Conservation (phyloP, 1,140 invertebrate species). For the Drosophila lowei region DNA sequence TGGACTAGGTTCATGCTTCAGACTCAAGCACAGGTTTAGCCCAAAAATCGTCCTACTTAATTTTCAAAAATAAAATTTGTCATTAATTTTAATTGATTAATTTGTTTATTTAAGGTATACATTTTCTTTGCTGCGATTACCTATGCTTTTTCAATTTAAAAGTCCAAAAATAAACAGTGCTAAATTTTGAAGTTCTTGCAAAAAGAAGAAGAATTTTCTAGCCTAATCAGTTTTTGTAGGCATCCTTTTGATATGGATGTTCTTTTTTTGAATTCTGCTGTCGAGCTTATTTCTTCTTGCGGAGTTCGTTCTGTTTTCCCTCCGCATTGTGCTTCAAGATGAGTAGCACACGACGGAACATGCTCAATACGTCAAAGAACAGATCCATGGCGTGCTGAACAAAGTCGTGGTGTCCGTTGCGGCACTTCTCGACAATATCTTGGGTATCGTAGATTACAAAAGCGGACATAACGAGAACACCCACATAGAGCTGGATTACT, state of each 20-base stretch:
- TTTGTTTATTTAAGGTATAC: no score
- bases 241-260: background rate
- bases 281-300: conserved; percentile 59
- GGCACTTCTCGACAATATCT: conserved; percentile 95
- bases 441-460: conserved; percentile 98
- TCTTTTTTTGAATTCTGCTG: background rate
- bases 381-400: conserved; percentile 94
- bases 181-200: no score
- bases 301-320: conserved; percentile 64
- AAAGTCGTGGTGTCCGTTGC: conserved; percentile 95
- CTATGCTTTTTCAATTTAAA: no score
- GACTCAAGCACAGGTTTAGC: no score
- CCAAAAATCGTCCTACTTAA: no score
- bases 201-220: background rate
- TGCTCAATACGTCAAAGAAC: conserved; percentile 95
- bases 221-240: background rate
- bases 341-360: conserved; percentile 95
- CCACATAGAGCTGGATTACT: conserved; percentile 93
- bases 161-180: no score
- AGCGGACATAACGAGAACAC: conserved; percentile 94
- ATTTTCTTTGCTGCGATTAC: no score
- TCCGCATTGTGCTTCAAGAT: conserved; percentile 90
- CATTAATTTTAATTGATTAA: no score
- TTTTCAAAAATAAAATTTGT: no score
- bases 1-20: no score